These are phyloP conservation scores for Macropus fuliginosus DNA, from an alignment of 2,797 vertebrate genomes.

Conservation along the genomic window DNA sequence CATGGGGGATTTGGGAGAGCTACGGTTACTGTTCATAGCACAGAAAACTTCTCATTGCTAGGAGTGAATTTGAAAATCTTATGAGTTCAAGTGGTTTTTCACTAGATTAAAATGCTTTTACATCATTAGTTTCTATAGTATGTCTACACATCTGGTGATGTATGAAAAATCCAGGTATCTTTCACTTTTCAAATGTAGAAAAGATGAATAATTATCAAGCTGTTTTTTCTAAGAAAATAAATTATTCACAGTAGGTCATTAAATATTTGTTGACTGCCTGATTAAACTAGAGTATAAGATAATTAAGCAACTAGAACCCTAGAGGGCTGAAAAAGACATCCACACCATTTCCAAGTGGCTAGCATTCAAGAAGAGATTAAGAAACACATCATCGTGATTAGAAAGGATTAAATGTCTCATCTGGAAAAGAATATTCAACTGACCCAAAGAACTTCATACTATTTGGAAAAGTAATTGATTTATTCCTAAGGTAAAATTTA, in stretches of 20 bases:
- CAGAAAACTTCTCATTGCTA: slow-evolving; percentile 32
- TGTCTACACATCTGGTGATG: slow-evolving; percentile 34
- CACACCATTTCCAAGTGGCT: not conserved
- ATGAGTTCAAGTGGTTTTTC: slow-evolving; percentile 43
- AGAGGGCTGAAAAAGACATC: not conserved
- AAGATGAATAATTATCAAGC: not conserved
- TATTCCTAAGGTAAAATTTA: not conserved
- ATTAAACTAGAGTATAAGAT: not conserved
- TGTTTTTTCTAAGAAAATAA: not conserved
- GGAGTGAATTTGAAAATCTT: not conserved
- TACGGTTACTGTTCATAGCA: not conserved
- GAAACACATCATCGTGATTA: not conserved
- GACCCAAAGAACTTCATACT: not conserved
- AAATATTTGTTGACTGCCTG: not conserved
- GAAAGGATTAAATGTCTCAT: not conserved
- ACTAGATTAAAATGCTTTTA: slow-evolving; percentile 52
- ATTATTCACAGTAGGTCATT: not conserved
- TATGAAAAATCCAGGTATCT: slow-evolving; percentile 36
- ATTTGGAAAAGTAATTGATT: not conserved
- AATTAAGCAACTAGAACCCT: not conserved
- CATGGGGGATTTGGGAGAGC: not conserved
- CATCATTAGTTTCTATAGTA: slow-evolving; percentile 33
- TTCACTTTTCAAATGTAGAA: not conserved
- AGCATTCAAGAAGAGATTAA: not conserved
- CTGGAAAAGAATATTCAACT: not conserved